Evolutionary conservation across 2,797 vertebrate genomes (phyloP).

Genomic region (Poecilia gillii): DNA sequence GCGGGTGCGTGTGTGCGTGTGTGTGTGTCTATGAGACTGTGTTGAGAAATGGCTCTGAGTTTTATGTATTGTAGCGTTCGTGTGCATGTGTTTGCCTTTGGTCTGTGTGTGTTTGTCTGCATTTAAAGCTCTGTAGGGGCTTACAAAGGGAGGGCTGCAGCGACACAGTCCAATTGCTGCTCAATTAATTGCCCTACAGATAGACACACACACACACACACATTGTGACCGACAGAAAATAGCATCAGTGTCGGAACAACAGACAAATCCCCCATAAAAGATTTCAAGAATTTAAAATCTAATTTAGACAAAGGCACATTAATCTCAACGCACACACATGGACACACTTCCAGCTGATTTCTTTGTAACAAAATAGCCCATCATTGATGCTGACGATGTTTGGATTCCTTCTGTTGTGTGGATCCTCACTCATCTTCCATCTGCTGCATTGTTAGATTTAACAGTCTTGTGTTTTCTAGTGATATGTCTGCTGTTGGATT

Average conservation of each 20-base stretch:
- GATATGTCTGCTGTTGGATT: constrained; percentile 24
- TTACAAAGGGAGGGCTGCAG: constrained; percentile 50
- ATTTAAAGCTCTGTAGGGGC: constrained; percentile 60
- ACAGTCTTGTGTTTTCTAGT: constrained; percentile 34
- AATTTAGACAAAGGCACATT: constrained; percentile 1
- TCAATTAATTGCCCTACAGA: constrained; percentile 56
- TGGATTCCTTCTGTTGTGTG: constrained; percentile 16
- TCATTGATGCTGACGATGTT: constrained; percentile 33
- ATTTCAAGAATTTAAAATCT: constrained; percentile 38
- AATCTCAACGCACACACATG: background rate
- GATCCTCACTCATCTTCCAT: background rate
- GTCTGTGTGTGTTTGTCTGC: constrained; percentile 47
- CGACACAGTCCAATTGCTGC: constrained; percentile 59
- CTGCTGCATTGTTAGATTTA: constrained; percentile 22
- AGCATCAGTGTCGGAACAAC: constrained; percentile 40
- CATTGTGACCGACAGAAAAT: constrained; percentile 26
- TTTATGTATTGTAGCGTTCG: constrained; percentile 27
- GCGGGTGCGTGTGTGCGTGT: constrained; percentile 28
- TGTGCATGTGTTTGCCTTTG: constrained; percentile 16
- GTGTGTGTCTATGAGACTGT: background rate
- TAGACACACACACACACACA: constrained; percentile 20
- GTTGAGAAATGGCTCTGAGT: constrained; percentile 28
- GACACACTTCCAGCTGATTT: constrained; percentile 3
- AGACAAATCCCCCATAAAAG: constrained; percentile 26
- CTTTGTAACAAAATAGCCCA: constrained; percentile 15